Evolutionary conservation across 2,113 vertebrate species (phyloP), one percentile per base, ranked within the genome.

Genomic region (Anguilla japonica): DNA sequence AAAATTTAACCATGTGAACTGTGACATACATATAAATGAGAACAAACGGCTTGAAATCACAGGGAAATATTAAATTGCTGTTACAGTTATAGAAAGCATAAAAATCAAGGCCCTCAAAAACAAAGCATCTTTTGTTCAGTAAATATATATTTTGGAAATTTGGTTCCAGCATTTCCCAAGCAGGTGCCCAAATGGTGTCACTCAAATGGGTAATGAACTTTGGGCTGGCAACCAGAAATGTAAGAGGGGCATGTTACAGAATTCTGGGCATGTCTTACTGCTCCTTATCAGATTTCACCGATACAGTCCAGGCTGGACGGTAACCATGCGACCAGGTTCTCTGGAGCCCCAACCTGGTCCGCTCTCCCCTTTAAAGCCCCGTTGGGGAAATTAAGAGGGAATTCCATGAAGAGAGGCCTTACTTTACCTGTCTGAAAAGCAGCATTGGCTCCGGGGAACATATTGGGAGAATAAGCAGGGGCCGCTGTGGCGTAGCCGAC

Each of bases 401-500:
- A 50, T 7, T n/a, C 71, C 29, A 78, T 14, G 7, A 13, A 20
- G 57, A 0, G 14, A 41, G 34, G 18, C 29, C 5, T 82, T 4
- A 22, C 79, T 2, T 2, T 96, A 99, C 98, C 97, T 92, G 96
- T 96, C 2, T 97, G 96, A 93, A 99, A 99, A 78, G 97, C 96
- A 84, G 98, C 95, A 93, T 97, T 99, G 71, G 96, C 95, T 92
- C 97, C 98, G 91, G 98, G 95, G 85, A 99, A 99, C 93, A 99
- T 93, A 81, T 94, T 97, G 41, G 97, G 97, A 88, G 96, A 97
- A 92, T 99, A 99, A 16, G 97, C 94, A 89, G 98, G 98, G 91
- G 97, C 97, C 89, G 98, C 97, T 8, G 98, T 92, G 84, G 98
- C 97, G 53, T 99, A 99, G 89, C 98, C 97, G 89, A 99, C 96